Evolutionary conservation across 1,140 invertebrate genomes (phyloP).

Genomic region (Drosophila repletoides): DNA sequence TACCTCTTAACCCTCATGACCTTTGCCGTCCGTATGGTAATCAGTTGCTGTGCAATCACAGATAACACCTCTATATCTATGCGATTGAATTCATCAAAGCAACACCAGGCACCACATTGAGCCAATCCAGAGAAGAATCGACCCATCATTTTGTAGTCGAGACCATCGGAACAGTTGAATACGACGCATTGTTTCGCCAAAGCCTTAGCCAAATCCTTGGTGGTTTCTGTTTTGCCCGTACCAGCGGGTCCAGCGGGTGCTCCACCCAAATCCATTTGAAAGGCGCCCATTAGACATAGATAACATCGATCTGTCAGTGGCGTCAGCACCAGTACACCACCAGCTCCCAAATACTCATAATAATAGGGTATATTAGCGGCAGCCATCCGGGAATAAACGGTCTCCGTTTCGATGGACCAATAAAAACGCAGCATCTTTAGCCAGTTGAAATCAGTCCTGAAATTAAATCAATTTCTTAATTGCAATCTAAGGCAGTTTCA

Average conservation of each 20-base stretch:
- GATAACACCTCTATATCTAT: constrained; percentile 96
- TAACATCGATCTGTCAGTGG: constrained; percentile 92
- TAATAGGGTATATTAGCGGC: constrained; percentile 92
- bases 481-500: no score
- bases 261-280: constrained; percentile 93
- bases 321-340: constrained; percentile 90
- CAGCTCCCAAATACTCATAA: constrained; percentile 96
- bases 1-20: constrained; percentile 86
- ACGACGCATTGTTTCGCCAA: constrained; percentile 94
- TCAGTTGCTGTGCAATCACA: constrained; percentile 92
- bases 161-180: constrained; percentile 94
- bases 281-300: constrained; percentile 92
- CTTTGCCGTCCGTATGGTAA: constrained; percentile 90
- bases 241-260: constrained; percentile 93
- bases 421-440: constrained; percentile 95
- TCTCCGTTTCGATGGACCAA: constrained; percentile 90
- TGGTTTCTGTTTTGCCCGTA: constrained; percentile 97
- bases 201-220: constrained; percentile 94
- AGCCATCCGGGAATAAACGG: constrained; percentile 90
- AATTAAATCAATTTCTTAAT: no score
- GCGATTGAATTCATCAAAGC: constrained; percentile 96
- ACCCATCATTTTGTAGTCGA: constrained; percentile 94
- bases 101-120: constrained; percentile 95
- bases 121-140: constrained; percentile 93
- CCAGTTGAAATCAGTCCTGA: constrained; percentile 92